Evolutionary conservation across 2,797 vertebrate genomes (phyloP).

Genomic region (Menidia menidia): DNA sequence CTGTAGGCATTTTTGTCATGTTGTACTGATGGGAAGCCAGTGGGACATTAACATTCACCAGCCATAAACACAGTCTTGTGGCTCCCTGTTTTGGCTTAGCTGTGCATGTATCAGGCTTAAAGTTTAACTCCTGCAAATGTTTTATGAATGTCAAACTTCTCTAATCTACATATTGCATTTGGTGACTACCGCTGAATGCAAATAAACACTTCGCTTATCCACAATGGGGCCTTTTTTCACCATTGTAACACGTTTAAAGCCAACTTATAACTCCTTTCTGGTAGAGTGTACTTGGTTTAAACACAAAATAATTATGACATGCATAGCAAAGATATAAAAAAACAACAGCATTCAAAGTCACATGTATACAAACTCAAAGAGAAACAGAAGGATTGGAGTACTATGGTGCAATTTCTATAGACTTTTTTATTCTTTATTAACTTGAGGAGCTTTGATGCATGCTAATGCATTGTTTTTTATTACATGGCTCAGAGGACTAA

Average conservation of each 20-base stretch:
- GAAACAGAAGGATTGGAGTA: slow-evolving; percentile 3
- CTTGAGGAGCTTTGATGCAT: neutral
- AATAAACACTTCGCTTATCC: neutral
- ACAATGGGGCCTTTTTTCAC: neutral
- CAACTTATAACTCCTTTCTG: slow-evolving; percentile 10
- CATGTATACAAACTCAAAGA: slow-evolving; percentile 6
- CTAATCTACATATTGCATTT: neutral
- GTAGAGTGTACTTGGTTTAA: slow-evolving; percentile 8
- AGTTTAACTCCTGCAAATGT: neutral
- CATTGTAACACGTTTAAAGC: slow-evolving; percentile 48
- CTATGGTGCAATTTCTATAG: neutral
- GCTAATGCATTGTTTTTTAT: slow-evolving; percentile 4
- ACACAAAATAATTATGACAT: neutral
- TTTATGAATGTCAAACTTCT: neutral
- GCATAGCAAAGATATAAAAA: neutral
- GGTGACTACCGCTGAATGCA: neutral
- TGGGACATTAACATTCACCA: slow-evolving; percentile 36
- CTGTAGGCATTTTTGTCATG: slow-evolving; percentile 50
- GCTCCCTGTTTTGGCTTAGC: neutral
- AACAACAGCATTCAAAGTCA: slow-evolving; percentile 11
- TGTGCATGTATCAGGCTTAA: neutral
- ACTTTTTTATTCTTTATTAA: neutral
- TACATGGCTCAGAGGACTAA: neutral
- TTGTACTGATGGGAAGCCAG: slow-evolving; percentile 38
- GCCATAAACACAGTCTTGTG: slow-evolving; percentile 38